These are phyloP conservation scores for Petrocephalus microphthalmus DNA, from an alignment of 2,113 vertebrate species.

Conservation along the genomic window DNA sequence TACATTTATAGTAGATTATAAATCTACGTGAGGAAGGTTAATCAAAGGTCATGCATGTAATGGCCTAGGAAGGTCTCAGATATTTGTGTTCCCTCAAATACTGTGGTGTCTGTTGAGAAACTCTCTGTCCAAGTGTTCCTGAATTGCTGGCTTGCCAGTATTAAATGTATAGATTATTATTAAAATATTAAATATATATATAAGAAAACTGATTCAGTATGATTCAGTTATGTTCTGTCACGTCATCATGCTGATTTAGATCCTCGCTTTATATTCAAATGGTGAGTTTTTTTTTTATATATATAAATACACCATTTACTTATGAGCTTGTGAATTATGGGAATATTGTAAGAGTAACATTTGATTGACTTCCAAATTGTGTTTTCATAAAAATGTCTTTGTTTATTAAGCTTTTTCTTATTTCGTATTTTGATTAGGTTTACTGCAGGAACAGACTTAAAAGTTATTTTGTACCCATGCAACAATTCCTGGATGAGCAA, in stretches of 20 bases:
- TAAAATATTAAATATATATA: neutral
- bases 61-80: neutral
- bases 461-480: neutral
- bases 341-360: neutral
- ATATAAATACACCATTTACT: neutral
- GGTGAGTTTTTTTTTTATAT: slow-evolving; percentile 58
- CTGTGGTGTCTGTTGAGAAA: slow-evolving; percentile 70
- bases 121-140: slow-evolving; percentile 78
- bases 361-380: neutral
- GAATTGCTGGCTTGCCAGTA: slow-evolving; percentile 79
- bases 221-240: slow-evolving; percentile 84
- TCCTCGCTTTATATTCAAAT: slow-evolving; percentile 82
- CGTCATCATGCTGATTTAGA: slow-evolving; percentile 79
- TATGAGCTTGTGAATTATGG: neutral
- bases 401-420: neutral
- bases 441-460: neutral
- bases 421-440: neutral
- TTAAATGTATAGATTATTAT: slow-evolving; percentile 32
- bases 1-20: too few species aligned
- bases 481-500: neutral
- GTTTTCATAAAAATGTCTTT: neutral
- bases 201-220: neutral
- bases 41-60: neutral
- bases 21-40: neutral
- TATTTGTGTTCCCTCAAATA: slow-evolving; percentile 56